Percentiles rank a stretch among this genome's conserved stretches.
These are phyloP conservation scores for Syngnathus acus DNA, from an alignment of 2,797 vertebrate species.

Conservation along the genomic window DNA sequence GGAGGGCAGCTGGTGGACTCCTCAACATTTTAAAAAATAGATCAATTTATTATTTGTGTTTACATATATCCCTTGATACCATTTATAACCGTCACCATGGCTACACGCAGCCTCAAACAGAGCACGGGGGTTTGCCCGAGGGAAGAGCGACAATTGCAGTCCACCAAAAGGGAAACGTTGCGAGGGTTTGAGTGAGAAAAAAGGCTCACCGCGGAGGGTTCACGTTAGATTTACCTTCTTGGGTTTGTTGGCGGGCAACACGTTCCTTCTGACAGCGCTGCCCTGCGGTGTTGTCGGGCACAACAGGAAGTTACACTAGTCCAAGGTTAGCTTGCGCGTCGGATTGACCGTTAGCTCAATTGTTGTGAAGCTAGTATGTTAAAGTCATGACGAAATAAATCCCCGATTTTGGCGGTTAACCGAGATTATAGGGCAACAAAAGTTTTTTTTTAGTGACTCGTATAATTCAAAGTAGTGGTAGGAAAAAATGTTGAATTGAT, in stretches of 20 bases:
- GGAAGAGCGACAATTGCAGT: neutral
- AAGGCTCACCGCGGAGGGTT: neutral
- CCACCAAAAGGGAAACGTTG: neutral
- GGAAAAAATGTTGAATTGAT: too few species aligned
- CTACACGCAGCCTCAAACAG: too few species aligned
- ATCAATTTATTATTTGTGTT: too few species aligned
- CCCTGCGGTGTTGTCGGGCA: conserved; percentile 41
- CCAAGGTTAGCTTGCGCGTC: neutral
- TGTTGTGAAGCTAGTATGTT: neutral
- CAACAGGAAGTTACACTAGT: conserved; percentile 11
- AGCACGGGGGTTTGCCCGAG: neutral
- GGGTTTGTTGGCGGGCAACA: conserved; percentile 53
- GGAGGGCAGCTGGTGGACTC: conserved; percentile 87
- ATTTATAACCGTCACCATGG: neutral
- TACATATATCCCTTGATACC: too few species aligned
- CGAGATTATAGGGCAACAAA: neutral
- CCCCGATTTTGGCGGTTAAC: neutral
- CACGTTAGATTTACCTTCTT: conserved; percentile 55
- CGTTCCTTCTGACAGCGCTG: conserved; percentile 42
- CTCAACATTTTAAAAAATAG: conserved; percentile 44
- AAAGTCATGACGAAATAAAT: neutral
- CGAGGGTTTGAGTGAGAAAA: neutral
- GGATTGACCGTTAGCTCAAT: neutral
- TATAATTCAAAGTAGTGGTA: neutral
- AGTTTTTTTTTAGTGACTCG: neutral